Percentiles rank a stretch among this genome's conserved stretches.
Evolutionary conservation across 2,888 invertebrate genomes (phyloP).

Genomic region (Oscheius onirici): DNA sequence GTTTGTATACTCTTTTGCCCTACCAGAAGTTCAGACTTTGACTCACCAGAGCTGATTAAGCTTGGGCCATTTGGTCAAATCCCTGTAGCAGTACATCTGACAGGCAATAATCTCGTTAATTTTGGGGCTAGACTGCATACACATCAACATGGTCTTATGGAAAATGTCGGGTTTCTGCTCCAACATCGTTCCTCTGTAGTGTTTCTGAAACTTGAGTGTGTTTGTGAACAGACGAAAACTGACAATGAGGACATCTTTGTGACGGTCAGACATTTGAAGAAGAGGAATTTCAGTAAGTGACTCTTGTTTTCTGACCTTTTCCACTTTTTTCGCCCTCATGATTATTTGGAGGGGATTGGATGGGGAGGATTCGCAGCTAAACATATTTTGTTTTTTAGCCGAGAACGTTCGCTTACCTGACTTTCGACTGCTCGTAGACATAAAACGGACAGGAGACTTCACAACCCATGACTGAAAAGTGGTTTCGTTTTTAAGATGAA

Average conservation of each 20-base stretch:
- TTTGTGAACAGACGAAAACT: not conserved
- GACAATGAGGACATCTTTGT: constrained; percentile 14
- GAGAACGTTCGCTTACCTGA: not conserved
- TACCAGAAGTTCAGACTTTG: too few species aligned
- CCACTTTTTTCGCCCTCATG: not conserved
- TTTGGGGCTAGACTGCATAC: constrained; percentile 58
- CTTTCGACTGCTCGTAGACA: not conserved
- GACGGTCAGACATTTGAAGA: not conserved
- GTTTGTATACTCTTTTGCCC: constrained; percentile 5
- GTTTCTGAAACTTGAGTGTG: constrained; percentile 13
- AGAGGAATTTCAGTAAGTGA: not conserved
- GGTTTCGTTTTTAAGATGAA: too few species aligned
- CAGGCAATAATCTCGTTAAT: constrained; percentile 63
- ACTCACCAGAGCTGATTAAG: constrained; percentile 54
- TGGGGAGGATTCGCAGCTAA: not conserved
- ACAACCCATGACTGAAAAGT: not conserved
- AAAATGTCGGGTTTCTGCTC: constrained; percentile 36
- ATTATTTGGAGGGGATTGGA: not conserved
- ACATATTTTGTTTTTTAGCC: not conserved
- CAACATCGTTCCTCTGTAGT: constrained; percentile 31
- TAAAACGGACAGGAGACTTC: constrained; percentile 1
- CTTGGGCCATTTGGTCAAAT: constrained; percentile 62
- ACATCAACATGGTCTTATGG: constrained; percentile 54
- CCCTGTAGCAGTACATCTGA: constrained; percentile 56
- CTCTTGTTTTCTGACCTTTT: not conserved